These are phyloP conservation scores for Heliothis subflexa DNA, from an alignment of 1,140 invertebrate genomes.

Conservation along the genomic window DNA sequence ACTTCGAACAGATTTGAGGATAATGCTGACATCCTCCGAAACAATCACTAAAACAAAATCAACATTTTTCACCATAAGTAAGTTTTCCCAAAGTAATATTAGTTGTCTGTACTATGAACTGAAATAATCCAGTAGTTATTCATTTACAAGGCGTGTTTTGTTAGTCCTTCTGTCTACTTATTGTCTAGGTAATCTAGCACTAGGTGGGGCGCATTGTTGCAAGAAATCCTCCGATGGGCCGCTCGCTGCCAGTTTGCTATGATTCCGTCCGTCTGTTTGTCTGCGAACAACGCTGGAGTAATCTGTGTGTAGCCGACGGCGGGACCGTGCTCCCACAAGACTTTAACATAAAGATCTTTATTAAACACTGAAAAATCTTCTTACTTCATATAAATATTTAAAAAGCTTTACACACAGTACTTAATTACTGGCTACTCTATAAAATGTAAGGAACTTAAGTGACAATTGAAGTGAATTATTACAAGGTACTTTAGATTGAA, in stretches of 20 bases:
- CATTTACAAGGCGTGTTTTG: background rate
- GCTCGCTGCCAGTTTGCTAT: constrained; percentile 64
- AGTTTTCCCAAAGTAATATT: no score
- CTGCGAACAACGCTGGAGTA: constrained; percentile 52
- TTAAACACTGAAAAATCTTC: no score
- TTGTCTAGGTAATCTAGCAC: background rate
- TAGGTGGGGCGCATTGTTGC: constrained; percentile 43
- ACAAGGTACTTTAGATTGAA: background rate
- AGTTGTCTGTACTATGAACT: background rate
- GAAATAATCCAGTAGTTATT: background rate
- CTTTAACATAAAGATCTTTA: no score
- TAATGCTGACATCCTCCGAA: no score
- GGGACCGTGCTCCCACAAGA: background rate
- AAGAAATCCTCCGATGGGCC: constrained; percentile 59
- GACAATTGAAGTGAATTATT: background rate
- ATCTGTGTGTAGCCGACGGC: constrained; percentile 59
- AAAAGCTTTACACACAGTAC: no score
- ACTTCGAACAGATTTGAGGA: background rate
- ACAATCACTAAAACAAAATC: no score
- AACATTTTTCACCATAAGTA: no score
- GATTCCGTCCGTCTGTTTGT: constrained; percentile 63
- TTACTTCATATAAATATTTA: no score
- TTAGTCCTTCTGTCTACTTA: background rate
- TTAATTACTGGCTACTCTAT: no score
- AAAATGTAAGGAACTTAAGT: background rate